phyloP scores from a whole-genome alignment of 2,113 vertebrate species.

The Notarius quadriscutis region DNA sequence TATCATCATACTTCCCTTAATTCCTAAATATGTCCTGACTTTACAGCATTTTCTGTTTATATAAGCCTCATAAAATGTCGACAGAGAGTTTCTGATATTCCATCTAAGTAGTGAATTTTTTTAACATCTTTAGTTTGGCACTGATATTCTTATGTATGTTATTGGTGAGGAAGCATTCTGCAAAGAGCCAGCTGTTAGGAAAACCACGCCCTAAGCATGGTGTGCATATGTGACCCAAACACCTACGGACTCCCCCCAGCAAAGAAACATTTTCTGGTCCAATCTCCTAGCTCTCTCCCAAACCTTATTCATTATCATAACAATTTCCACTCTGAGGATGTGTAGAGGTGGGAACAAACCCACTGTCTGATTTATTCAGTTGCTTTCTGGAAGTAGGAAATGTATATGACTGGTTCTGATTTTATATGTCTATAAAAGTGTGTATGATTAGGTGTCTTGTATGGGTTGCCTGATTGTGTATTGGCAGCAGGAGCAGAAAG shows the following conservation, averaged over 20 bases:
- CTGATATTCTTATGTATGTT: not conserved
- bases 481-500: slow-evolving; percentile 20
- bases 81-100: not conserved
- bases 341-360: slow-evolving; percentile 48
- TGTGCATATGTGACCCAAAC: slow-evolving; percentile 46
- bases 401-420: slow-evolving; percentile 20
- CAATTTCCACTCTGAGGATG: slow-evolving; percentile 36
- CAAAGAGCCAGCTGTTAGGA: slow-evolving; percentile 37
- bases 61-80: not conserved
- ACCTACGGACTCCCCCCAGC: slow-evolving; percentile 45
- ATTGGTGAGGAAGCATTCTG: not conserved
- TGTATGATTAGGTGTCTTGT: slow-evolving; percentile 12
- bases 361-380: slow-evolving; percentile 32
- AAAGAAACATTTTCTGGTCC: slow-evolving; percentile 34
- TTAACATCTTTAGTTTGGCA: not conserved
- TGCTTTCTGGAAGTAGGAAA: slow-evolving; percentile 26
- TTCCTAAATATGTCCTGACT: not conserved
- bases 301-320: slow-evolving; percentile 52
- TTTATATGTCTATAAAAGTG: slow-evolving; percentile 5
- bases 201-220: slow-evolving; percentile 39
- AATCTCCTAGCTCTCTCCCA: slow-evolving; percentile 39
- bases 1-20: not conserved
- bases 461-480: not conserved
- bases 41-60: not conserved
- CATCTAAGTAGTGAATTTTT: not conserved